Percentiles rank a stretch among this genome's conserved stretches.
Conservation (phyloP, 2,113 vertebrate species). For the Diadophis punctatus region DNA sequence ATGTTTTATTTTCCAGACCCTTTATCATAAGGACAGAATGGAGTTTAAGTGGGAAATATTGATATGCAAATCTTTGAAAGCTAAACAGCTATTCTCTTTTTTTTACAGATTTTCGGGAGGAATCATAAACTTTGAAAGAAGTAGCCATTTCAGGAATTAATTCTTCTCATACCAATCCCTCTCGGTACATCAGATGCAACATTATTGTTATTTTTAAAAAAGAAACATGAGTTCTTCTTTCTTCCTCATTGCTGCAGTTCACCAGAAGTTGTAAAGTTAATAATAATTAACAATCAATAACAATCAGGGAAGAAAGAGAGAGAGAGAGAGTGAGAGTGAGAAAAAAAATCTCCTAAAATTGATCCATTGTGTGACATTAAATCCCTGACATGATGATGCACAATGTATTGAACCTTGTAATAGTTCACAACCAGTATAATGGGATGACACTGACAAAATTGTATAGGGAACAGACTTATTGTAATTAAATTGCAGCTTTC, state of each 20-base stretch:
- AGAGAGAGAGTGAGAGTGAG: constrained; percentile 2
- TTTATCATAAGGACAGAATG: background rate
- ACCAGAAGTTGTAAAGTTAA: constrained; percentile 43
- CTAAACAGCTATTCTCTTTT: constrained; percentile 16
- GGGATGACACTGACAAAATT: constrained; percentile 51
- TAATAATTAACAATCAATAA: constrained; percentile 51
- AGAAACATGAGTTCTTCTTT: background rate
- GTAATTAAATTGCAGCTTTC: constrained; percentile 63
- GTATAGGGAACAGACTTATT: constrained; percentile 46
- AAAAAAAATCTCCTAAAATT: constrained; percentile 1
- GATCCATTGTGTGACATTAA: constrained; percentile 39
- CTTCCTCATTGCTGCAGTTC: constrained; percentile 42
- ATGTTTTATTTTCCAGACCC: no score
- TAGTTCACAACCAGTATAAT: constrained; percentile 50
- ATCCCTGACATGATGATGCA: constrained; percentile 34
- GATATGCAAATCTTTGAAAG: constrained; percentile 22
- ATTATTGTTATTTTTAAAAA: background rate
- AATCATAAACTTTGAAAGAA: constrained; percentile 9
- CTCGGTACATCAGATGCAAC: constrained; percentile 7
- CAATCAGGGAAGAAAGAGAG: constrained; percentile 33
- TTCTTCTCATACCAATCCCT: background rate
- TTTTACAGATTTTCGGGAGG: constrained; percentile 17
- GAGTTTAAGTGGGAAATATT: background rate
- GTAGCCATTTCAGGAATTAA: background rate
- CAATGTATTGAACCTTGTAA: constrained; percentile 35